Conservation (phyloP, 1,140 invertebrate genomes). For the Venturia canescens region DNA sequence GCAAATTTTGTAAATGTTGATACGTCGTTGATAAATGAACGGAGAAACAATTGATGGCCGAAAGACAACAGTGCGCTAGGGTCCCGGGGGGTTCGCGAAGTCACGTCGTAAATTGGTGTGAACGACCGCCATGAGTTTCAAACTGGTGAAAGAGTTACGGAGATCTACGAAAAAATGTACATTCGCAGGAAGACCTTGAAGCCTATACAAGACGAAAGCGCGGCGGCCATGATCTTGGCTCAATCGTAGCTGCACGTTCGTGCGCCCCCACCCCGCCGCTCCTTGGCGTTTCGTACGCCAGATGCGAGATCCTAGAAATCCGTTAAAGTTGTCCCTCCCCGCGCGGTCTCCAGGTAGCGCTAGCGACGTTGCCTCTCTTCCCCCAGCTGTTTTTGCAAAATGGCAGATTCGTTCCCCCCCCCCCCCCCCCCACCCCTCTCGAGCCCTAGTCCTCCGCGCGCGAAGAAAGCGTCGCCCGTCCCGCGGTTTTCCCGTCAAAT, state of each 20-base stretch:
- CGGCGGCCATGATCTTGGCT: not conserved
- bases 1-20: no score
- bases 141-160: slow-evolving; percentile 2
- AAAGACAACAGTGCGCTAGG: not conserved
- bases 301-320: slow-evolving; percentile 11
- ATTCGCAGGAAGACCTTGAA: not conserved
- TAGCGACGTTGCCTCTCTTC: not conserved
- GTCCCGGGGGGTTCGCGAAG: not conserved
- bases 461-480: no score
- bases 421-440: no score
- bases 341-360: not conserved
- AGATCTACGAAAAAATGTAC: slow-evolving; percentile 32
- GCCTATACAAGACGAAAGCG: not conserved
- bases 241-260: not conserved
- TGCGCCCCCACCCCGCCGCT: not conserved
- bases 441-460: no score
- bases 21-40: not conserved
- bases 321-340: not conserved
- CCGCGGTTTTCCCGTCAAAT: no score
- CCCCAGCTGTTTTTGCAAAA: slow-evolving; percentile 1
- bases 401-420: not conserved
- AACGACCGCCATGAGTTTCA: not conserved
- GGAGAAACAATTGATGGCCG: not conserved
- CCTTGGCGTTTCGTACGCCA: not conserved
- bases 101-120: not conserved